phyloP scores from a whole-genome alignment of 2,113 vertebrate species.

The Pampusana beccarii region DNA sequence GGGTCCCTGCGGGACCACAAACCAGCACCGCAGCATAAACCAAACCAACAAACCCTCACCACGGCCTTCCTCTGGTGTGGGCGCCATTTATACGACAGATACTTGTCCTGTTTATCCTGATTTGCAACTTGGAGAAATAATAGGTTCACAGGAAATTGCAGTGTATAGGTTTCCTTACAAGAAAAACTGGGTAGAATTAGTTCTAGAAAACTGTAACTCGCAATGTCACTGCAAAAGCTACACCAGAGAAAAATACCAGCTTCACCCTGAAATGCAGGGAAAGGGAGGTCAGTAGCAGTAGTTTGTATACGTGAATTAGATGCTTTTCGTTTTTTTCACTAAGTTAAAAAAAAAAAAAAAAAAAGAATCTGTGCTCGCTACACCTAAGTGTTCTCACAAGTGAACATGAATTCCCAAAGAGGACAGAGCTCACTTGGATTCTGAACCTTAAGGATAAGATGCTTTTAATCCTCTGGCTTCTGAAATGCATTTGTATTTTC shows the following conservation, averaged over 20 bases:
- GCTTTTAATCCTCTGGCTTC: not conserved
- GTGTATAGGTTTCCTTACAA: accelerated
- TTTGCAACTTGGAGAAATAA: not conserved
- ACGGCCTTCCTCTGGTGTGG: accelerated
- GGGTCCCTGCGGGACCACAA: accelerated
- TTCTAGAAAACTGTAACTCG: not conserved
- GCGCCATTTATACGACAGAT: accelerated
- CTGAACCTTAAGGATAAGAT: not conserved
- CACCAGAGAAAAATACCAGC: not conserved
- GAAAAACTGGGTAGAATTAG: not conserved
- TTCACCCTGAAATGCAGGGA: not conserved
- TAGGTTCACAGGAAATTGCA: not conserved
- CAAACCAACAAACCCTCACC: accelerated
- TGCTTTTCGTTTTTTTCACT: not conserved
- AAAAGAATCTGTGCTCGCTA: not conserved
- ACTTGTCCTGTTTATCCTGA: not conserved
- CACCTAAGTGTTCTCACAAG: not conserved
- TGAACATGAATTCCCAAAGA: not conserved
- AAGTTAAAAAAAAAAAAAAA: no score
- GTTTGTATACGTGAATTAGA: not conserved
- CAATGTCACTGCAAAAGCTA: not conserved
- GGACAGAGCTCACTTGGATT: not conserved
- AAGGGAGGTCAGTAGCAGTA: not conserved
- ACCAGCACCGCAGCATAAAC: accelerated
- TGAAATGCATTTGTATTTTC: not conserved